Evolutionary conservation across 2,888 invertebrate genomes (phyloP).

Genomic region (Syrphus vitripennis): DNA sequence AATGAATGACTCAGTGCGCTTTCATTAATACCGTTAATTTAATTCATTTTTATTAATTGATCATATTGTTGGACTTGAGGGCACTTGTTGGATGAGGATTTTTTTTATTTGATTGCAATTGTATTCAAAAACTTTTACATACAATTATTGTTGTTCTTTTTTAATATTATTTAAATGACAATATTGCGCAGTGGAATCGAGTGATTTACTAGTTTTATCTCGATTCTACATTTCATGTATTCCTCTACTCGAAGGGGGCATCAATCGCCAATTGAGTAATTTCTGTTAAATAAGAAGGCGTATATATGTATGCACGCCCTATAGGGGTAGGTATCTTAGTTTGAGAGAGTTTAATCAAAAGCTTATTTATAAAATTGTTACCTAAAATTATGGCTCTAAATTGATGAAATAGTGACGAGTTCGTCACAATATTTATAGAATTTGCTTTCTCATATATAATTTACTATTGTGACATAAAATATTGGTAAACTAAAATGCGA

Average conservation of each 20-base stretch:
- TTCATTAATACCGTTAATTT: not conserved
- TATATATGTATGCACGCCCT: not conserved
- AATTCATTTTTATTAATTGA: not conserved
- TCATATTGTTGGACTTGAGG: not conserved
- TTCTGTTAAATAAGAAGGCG: not conserved
- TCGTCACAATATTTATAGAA: constrained; percentile 51
- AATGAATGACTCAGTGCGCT: constrained; percentile 1
- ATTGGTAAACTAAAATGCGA: constrained; percentile 3
- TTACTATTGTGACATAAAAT: constrained; percentile 6
- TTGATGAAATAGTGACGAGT: constrained; percentile 49
- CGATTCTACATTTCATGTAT: no score
- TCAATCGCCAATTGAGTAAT: constrained; percentile 45
- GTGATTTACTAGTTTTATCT: constrained; percentile 52
- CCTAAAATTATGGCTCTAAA: constrained; percentile 40
- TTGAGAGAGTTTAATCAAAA: constrained; percentile 35
- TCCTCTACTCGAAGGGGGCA: constrained; percentile 8
- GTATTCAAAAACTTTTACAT: not conserved
- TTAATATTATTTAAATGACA: constrained; percentile 15
- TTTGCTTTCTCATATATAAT: not conserved
- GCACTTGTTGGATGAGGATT: not conserved
- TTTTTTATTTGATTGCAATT: not conserved
- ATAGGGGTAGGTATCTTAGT: not conserved
- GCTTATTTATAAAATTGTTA: constrained; percentile 18
- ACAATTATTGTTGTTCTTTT: not conserved
- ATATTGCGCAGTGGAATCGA: constrained; percentile 39